Conservation (phyloP, 1,140 invertebrate species). For the Heliconius nattereri region DNA sequence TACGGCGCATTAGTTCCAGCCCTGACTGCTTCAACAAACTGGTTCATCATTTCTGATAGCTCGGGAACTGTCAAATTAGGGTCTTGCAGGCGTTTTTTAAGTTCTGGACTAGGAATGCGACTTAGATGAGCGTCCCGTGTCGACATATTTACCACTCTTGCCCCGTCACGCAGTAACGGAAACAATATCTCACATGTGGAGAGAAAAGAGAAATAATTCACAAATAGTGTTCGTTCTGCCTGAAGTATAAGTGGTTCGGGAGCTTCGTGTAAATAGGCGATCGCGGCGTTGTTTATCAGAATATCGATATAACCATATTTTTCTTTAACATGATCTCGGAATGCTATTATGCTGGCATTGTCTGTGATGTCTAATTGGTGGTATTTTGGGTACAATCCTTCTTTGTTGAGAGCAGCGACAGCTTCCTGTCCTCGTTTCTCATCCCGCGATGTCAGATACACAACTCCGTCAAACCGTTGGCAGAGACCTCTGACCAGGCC, state of each 20-base stretch:
- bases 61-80: conserved; percentile 81
- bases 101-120: conserved; percentile 80
- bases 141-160: conserved; percentile 88
- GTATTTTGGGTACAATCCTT: conserved; percentile 82
- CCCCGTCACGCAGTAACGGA: conserved; percentile 85
- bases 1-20: conserved; percentile 63
- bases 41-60: conserved; percentile 83
- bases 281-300: conserved; percentile 92
- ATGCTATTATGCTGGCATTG: conserved; percentile 74
- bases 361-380: conserved; percentile 87
- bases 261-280: conserved; percentile 85
- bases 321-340: conserved; percentile 83
- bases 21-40: conserved; percentile 83
- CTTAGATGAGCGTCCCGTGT: conserved; percentile 84
- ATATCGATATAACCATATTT: conserved; percentile 89
- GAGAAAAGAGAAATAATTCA: conserved; percentile 86
- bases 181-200: conserved; percentile 86
- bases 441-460: conserved; percentile 85
- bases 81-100: conserved; percentile 80
- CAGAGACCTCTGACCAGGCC: conserved; percentile 2
- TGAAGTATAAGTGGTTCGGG: conserved; percentile 85
- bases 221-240: conserved; percentile 85
- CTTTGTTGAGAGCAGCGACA: conserved; percentile 73
- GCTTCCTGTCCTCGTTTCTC: conserved; percentile 81
- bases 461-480: conserved; percentile 42